A percentile compares a stretch with the other conserved stretches of the same genome.
phyloP scores from a whole-genome alignment of 2,113 vertebrate species.

The Pterocles gutturalis region DNA sequence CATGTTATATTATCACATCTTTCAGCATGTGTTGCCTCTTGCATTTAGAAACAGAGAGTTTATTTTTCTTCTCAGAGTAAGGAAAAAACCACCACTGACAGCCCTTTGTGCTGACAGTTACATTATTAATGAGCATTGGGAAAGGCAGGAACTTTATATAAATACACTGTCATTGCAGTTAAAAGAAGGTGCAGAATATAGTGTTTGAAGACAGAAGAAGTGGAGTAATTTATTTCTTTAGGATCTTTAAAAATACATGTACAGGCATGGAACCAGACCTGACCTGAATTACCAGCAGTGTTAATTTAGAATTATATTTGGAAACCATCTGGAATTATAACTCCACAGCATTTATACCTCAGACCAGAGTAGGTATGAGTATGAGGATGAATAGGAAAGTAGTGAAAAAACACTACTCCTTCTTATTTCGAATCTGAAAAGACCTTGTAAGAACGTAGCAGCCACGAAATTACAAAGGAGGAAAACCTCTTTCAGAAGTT shows the following conservation, averaged over 20 bases:
- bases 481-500: background rate
- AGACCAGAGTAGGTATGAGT: background rate
- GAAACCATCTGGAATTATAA: background rate
- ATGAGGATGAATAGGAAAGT: background rate
- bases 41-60: background rate
- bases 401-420: background rate
- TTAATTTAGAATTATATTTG: background rate
- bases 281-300: background rate
- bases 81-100: background rate
- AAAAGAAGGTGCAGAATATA: background rate
- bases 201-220: background rate
- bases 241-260: background rate
- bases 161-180: background rate
- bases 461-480: background rate
- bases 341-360: background rate
- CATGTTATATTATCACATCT: background rate
- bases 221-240: background rate
- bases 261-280: background rate
- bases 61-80: constrained; percentile 23
- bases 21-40: background rate
- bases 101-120: constrained; percentile 5
- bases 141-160: background rate
- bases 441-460: background rate
- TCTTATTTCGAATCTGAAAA: background rate
- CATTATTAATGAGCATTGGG: constrained; percentile 13